phyloP scores from a whole-genome alignment of 2,797 vertebrate species.

The Rhadinocentrus ornatus region DNA sequence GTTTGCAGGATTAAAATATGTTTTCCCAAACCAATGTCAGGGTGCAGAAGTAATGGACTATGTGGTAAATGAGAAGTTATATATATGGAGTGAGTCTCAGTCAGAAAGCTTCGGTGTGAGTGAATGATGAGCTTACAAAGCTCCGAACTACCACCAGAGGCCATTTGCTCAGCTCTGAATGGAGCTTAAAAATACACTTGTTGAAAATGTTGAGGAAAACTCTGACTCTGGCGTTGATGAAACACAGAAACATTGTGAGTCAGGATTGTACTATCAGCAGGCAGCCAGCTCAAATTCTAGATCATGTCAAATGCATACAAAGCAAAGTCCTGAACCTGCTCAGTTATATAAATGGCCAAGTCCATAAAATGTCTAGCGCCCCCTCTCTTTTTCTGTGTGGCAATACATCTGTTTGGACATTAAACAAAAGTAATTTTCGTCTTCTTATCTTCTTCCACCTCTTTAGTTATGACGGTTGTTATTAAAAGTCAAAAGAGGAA shows the following conservation, averaged over 20 bases:
- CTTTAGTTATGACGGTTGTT: too few species aligned
- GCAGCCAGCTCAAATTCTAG: neutral
- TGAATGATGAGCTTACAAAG: slow-evolving; percentile 1
- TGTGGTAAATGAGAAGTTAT: neutral
- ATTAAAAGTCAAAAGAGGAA: too few species aligned
- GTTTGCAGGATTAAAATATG: neutral
- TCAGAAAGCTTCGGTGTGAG: neutral
- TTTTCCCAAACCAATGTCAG: neutral
- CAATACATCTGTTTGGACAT: neutral
- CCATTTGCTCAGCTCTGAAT: neutral
- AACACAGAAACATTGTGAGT: slow-evolving; percentile 1
- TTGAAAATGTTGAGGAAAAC: neutral
- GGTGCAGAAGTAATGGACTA: neutral
- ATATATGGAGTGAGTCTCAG: neutral
- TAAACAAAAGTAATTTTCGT: too few species aligned
- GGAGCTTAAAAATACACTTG: neutral
- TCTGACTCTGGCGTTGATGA: neutral
- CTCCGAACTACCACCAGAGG: neutral
- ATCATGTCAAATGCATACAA: neutral
- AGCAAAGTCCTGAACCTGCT: neutral
- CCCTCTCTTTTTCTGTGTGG: neutral
- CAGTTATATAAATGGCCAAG: neutral
- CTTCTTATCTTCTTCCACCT: too few species aligned
- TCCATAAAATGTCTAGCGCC: neutral
- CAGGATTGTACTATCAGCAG: neutral